Base-by-base conservation (phyloP, 2,888 invertebrate species). In the Theretra japonica region DNA sequence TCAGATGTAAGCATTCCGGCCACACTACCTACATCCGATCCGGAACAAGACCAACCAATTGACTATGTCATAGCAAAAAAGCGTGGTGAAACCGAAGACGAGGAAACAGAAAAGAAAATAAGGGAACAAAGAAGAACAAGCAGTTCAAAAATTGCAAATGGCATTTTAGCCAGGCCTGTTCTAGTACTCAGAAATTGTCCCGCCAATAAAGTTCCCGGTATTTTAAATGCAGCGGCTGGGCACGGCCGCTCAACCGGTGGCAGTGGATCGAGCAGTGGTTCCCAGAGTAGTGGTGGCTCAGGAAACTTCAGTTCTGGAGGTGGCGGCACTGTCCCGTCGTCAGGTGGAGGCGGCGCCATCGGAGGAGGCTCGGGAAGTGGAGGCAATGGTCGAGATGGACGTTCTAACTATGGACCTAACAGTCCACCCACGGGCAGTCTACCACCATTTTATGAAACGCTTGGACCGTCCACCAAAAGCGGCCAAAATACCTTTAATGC, bases 11-110 rank as follows among this genome's bases (percentile, higher is more conserved):
- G 91, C 72, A 87, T 95, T 78, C 95, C 95, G 68, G 80, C 93
- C 65, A 91, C 95, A 57, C 80, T 95, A 74, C 93, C 95, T 7
- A 79, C 93, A 60, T 76, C 93, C 74, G 96, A 96, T 81, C 97
- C 97, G 0, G 97, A 96, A 86, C 97, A 97, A 90, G 98, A 98
- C 75, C 98, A 98, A 81, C 98, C 98, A 0, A 98, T 98, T 75
- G 98, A 98, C 86, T 98, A 98, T 87, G 98, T 96, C 83, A 97
- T 98, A 77, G 98, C 98, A 30, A 97, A 97, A 88, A 96, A 97
- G 82, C 95, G 96, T 74, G 96, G 96, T 8, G 96, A 96, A 84
- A 91, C 94, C 15, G 96, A 96, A 85, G 96, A 96, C 79, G 96
- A 96, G 83, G 96, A 96, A 86, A 96, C 95, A 75, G 97, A 95